Evolutionary conservation across 2,797 vertebrate species (phyloP), one percentile per base, ranked within the genome.

Genomic region (Pangasius mekongensis): DNA sequence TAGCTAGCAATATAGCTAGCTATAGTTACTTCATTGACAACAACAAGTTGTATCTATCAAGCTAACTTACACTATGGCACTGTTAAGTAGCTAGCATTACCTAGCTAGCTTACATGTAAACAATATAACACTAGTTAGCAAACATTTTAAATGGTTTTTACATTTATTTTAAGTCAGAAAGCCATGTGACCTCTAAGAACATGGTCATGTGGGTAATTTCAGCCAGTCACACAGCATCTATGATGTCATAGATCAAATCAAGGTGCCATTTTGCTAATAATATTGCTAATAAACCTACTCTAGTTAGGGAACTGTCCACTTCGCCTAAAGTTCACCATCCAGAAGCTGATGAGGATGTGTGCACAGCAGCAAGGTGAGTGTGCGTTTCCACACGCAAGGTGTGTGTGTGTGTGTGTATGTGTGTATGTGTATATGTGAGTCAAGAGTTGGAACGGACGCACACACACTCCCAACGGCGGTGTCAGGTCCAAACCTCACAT

Each of bases 401-500:
- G 69, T 62, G 69, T 62, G 18, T 60, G 56, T 77, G 47, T 54
- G 27, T 54, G 74, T 58, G 78, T n/a, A n/a, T 73, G 69, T 62
- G 69, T 62, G 18, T 60, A 33, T 77, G 47, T 54, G 52, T 52
- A 10, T 49, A 22, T 60, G 71, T 86, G 71, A 64, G 30, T 83
- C 39, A 71, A 71, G 16, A 47, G 36, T 77, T 77, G 74, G 27
- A 77, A 77, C 27, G 1, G 47, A 54, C 27, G 56, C 77, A 80
- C 77, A 81, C 77, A 81, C 54, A 58, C 78, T 24, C 22, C 3
- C 43, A 64, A n/a, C 33, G 39, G 83, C n/a, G 5, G 47, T 49
- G 62, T 69, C 64, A 85, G 89, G 90, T 91, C 94, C 36, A 88
- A 52, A 87, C 84, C 76, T 86, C 60, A 89, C 60, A 84, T 82